Percentiles rank a stretch among this genome's conserved stretches.
phyloP scores from a whole-genome alignment of 1,140 invertebrate genomes.

The Heliconius himera region DNA sequence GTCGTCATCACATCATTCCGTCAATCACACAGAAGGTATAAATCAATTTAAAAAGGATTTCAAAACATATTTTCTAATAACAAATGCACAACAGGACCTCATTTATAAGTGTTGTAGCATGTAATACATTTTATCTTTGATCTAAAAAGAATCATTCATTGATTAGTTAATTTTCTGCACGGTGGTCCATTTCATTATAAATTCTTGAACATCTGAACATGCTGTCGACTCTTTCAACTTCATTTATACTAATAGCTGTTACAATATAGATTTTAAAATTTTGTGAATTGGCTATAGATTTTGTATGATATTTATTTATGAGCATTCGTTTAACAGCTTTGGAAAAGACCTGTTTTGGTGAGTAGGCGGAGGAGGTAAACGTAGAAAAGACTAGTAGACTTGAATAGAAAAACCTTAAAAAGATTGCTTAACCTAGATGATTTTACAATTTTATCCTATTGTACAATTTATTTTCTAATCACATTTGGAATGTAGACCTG shows the following conservation, averaged over 20 bases:
- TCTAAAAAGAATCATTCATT: constrained; percentile 46
- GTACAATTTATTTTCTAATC: constrained; percentile 38
- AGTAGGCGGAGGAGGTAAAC: constrained; percentile 73
- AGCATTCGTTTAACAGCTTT: constrained; percentile 79
- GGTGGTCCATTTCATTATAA: constrained; percentile 42
- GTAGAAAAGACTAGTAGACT: constrained; percentile 60
- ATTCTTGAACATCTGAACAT: constrained; percentile 4
- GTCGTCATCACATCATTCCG: constrained; percentile 96
- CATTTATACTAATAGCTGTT: constrained; percentile 1
- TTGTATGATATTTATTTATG: constrained; percentile 46
- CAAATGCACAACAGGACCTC: constrained; percentile 26
- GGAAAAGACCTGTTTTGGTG: constrained; percentile 81
- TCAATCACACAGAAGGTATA: constrained; percentile 92
- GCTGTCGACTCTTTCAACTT: neutral
- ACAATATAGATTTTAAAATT: neutral
- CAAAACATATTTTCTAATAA: constrained; percentile 25
- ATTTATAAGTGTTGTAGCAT: constrained; percentile 66
- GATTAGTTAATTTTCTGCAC: constrained; percentile 47
- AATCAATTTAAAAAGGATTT: neutral
- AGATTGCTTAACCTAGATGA: constrained; percentile 62
- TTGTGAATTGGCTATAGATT: neutral
- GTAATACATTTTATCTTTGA: constrained; percentile 51
- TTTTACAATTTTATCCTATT: constrained; percentile 49
- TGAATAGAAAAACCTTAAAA: constrained; percentile 65
- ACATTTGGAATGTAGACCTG: constrained; percentile 14